These are phyloP conservation scores for Pharmacophagus antenor DNA, from an alignment of 2,888 invertebrate genomes.

Conservation along the genomic window DNA sequence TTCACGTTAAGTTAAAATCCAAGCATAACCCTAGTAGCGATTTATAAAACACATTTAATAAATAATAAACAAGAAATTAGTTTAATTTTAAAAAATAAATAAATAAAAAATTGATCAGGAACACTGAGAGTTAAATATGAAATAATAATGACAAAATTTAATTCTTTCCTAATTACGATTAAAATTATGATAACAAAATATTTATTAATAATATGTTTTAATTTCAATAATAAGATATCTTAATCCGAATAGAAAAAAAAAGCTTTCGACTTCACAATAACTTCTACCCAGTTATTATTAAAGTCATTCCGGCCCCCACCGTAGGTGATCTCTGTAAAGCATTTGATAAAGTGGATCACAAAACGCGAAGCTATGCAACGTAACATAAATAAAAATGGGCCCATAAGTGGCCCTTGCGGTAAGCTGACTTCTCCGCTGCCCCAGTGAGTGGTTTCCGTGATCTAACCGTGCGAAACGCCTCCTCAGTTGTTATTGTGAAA, in stretches of 20 bases:
- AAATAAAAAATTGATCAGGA: too few species aligned
- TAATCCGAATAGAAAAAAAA: constrained; percentile 62
- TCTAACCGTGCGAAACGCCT: constrained; percentile 80
- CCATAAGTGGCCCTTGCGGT: constrained; percentile 75
- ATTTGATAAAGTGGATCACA: constrained; percentile 80
- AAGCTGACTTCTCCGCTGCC: constrained; percentile 54
- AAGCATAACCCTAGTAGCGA: too few species aligned
- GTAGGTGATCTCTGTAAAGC: constrained; percentile 69
- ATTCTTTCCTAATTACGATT: too few species aligned
- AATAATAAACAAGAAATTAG: too few species aligned
- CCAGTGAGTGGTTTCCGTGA: constrained; percentile 71
- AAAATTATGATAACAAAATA: too few species aligned
- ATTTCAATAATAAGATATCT: neutral
- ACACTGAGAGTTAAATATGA: too few species aligned
- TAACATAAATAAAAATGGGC: constrained; percentile 74
- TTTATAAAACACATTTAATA: too few species aligned
- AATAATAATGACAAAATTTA: too few species aligned
- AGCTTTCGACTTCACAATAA: constrained; percentile 56
- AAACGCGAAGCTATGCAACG: constrained; percentile 59
- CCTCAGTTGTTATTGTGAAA: constrained; percentile 78
- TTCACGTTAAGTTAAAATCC: neutral
- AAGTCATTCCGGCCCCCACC: constrained; percentile 68
- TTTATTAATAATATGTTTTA: too few species aligned
- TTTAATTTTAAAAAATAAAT: too few species aligned
- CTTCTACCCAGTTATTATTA: constrained; percentile 71